Percentiles rank a stretch among this genome's conserved stretches.
Conservation (phyloP, 2,113 vertebrate species). For the Steatornis caripensis region DNA sequence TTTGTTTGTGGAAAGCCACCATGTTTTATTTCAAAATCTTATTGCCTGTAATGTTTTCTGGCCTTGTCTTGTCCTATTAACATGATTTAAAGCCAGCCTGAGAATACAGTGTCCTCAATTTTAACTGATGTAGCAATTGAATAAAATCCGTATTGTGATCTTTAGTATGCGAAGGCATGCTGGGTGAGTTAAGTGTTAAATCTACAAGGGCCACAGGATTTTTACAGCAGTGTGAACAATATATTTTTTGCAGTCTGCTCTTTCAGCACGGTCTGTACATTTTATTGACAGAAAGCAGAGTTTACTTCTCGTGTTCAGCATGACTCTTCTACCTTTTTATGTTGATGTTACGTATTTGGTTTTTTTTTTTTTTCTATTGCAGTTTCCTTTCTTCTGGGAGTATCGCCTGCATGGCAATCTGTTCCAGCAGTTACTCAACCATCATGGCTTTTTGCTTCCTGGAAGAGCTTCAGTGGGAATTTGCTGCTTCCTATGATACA, state of each 20-base stretch:
- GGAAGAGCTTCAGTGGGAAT: constrained; percentile 91
- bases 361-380: constrained; percentile 34
- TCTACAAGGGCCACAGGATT: not conserved
- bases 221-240: not conserved
- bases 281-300: not conserved
- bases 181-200: not conserved
- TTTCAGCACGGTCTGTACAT: not conserved
- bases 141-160: not conserved
- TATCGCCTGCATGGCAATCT: constrained; percentile 90
- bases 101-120: not conserved
- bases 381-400: constrained; percentile 86
- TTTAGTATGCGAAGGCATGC: not conserved
- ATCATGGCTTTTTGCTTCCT: constrained; percentile 94
- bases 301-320: not conserved
- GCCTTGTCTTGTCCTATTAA: not conserved
- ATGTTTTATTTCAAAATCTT: not conserved
- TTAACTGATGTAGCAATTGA: not conserved
- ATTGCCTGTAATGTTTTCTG: not conserved
- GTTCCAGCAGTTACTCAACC: constrained; percentile 80
- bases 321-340: not conserved
- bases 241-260: not conserved
- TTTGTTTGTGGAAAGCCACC: not conserved
- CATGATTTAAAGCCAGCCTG: not conserved
- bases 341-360: no score
- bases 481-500: constrained; percentile 81